Conservation (phyloP, 2,797 vertebrate genomes). For the Nannoperca obscura region DNA sequence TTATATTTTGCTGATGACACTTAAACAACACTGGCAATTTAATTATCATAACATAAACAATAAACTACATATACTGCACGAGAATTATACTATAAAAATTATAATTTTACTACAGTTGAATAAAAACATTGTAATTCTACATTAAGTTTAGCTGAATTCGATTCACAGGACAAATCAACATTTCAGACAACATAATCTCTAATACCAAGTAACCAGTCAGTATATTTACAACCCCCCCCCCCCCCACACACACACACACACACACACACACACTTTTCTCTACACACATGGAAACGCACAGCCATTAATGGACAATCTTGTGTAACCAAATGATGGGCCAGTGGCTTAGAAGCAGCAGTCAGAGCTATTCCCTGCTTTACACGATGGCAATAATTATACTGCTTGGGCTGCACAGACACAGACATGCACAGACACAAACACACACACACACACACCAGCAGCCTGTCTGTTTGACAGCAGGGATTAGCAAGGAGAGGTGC, state of each 20-base stretch:
- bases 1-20: neutral
- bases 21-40: neutral
- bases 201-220: neutral
- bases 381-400: conserved; percentile 76
- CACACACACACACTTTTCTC: conserved; percentile 4
- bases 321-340: conserved; percentile 69
- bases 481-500: conserved; percentile 77
- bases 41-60: neutral
- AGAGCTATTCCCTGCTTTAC: conserved; percentile 68
- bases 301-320: conserved; percentile 59
- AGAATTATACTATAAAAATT: neutral
- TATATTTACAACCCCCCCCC: neutral
- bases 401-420: conserved; percentile 34
- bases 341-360: conserved; percentile 64
- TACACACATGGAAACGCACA: conserved; percentile 30
- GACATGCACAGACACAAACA: neutral
- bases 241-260: neutral
- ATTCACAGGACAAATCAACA: neutral
- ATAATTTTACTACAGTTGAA: neutral
- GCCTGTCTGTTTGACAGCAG: conserved; percentile 73
- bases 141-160: neutral
- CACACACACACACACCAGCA: conserved; percentile 31
- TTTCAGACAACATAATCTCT: conserved; percentile 18
- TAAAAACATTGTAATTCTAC: neutral
- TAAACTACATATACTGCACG: neutral